Evolutionary conservation across 2,797 vertebrate genomes (phyloP).

Genomic region (Argentina silus): DNA sequence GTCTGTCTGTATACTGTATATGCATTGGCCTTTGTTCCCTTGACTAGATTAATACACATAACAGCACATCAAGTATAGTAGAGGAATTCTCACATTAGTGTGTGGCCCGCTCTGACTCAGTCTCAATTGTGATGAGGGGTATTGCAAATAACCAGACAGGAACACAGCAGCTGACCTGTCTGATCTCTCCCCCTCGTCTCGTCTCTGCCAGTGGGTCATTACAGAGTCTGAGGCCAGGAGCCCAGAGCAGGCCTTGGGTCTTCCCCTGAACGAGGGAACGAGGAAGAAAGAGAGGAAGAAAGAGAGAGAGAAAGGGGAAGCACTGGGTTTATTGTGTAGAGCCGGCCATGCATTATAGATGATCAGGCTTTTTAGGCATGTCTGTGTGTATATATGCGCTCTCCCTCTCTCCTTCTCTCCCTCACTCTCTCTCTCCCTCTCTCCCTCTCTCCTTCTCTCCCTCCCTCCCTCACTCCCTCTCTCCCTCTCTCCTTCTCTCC

Average conservation of each 20-base stretch:
- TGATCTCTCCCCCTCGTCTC: conserved; percentile 33
- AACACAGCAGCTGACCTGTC: conserved; percentile 11
- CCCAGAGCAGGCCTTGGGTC: conserved; percentile 45
- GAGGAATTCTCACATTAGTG: not conserved
- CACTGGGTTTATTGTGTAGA: conserved; percentile 56
- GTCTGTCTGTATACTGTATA: too few species aligned
- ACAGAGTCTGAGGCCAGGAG: conserved; percentile 3
- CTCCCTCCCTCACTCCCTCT: not conserved
- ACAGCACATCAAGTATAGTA: not conserved
- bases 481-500: not conserved
- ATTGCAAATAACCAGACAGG: not conserved
- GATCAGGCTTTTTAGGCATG: conserved; percentile 53
- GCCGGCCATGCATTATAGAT: conserved; percentile 61
- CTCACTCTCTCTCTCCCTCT: not conserved
- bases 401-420: not conserved
- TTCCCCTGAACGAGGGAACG: conserved; percentile 37
- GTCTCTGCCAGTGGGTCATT: conserved; percentile 11
- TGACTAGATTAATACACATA: not conserved
- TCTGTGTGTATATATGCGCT: conserved; percentile 30
- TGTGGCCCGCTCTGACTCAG: too few species aligned
- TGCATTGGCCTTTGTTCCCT: too few species aligned
- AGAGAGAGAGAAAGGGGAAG: not conserved
- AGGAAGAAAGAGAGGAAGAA: conserved; percentile 3
- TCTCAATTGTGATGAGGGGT: not conserved
- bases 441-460: not conserved